Base-by-base conservation (phyloP, 2,888 invertebrate species). In the Hydropsyche betteni region DNA sequence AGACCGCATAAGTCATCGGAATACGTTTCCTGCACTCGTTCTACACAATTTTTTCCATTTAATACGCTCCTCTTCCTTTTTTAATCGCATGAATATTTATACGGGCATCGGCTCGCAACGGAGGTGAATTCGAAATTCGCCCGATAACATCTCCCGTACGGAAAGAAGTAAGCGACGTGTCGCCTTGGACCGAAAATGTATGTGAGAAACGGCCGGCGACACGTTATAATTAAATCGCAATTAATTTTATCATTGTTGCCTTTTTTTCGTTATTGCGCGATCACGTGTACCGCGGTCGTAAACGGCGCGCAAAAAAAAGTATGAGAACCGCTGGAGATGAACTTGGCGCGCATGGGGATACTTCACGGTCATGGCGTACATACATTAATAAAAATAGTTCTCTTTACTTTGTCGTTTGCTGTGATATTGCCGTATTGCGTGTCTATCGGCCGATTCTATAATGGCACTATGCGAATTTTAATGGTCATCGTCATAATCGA, bases 11-110 rank as follows among this genome's bases (percentile, higher is more conserved):
- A 75, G 75, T 75, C 75, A 70, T 75, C 75, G 34, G 51, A 75
- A 75, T 50, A 75, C 75, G 55, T 75, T 75, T 75, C 75, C 75
- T 75, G 75, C 61, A 75, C 75, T 50, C 70, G 70, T 75, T 70
- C 75, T 75, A 70, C 61, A 51, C 33, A 69, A 16, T 24, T 10
- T 50, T 44, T 50, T 38, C n/a, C 44, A 33, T 69, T 69, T 64
- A 64, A 64, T 64, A 64, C 64, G 34, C 34, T 53, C 44, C 51
- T 70, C 70, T 70, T 70, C 44, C 44, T 75, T 75, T 44, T 44
- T 44, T 44, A 38, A 36, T 52, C 16, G 36, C 75, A 75, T 75
- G 75, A 75, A 75, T 75, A 75, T 75, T 69, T 70, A 75, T 75
- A 33, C 36, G 53, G 70, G 53, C 75, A 75, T 70, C 75, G 52